Base-by-base conservation (phyloP, 2,797 vertebrate species). In the Austrolebias charrua region DNA sequence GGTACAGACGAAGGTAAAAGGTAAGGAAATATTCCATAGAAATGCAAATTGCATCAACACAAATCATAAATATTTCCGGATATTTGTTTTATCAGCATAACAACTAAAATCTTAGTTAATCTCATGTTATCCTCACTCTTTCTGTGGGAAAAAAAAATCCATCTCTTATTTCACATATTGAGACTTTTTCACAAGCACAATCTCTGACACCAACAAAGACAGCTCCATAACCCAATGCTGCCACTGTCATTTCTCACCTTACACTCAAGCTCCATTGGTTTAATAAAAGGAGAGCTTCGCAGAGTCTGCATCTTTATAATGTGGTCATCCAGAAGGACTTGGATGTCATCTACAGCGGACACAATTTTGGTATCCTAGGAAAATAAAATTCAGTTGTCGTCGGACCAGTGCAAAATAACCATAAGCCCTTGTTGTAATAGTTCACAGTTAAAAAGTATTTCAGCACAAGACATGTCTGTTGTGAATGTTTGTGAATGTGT, bases 241-340 rank as follows among this genome's bases (percentile, higher is more conserved):
- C 2, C 18, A 10, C 19, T 4, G 10, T 24, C 19, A 15, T 33
- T n/a, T 48, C 93, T 91, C 91, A 98, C 96, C 94, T 90, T 89
- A 72, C 93, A 94, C 52, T 96, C 95, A 12, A 78, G 33, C 90
- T 98, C 96, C 46, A 98, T 92, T 0, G 95, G 93, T 79, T 93
- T 95, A 86, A 98, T 91, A 82, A 95, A 98, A 2, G 94, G 93
- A 29, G 96, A 98, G 29, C 95, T 93, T 73, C 93, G 90, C 78
- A 98, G 95, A 0, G 96, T 98, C 90, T 98, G 96, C 11, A 90
- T 91, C 87, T 98, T 98, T 64, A 98, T 92, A 66, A 97, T 80
- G 44, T 98, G 95, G 86, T 98, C 96, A 64, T 97, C 95, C 6
- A 98, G 88, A 56, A 97, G 78, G 45, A 95, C 67, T 71, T 97